A percentile compares a stretch with the other conserved stretches of the same genome.
These are phyloP conservation scores for Melanotaenia trifasciata DNA, from an alignment of 2,797 vertebrate species.

Conservation along the genomic window DNA sequence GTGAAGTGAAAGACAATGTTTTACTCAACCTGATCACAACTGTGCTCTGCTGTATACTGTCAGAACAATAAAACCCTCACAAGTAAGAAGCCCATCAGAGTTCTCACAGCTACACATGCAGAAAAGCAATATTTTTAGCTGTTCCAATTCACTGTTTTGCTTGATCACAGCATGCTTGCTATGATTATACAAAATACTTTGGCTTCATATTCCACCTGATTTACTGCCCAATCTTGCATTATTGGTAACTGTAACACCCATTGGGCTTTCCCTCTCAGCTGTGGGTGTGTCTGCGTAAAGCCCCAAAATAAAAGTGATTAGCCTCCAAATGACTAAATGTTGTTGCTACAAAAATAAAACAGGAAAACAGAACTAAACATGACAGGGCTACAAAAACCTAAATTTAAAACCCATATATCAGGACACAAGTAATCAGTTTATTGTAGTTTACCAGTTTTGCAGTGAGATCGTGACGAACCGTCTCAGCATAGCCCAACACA, in stretches of 20 bases:
- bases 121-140: background rate
- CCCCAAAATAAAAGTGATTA: background rate
- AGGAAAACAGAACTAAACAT: too few species aligned
- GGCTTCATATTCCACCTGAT: background rate
- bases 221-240: background rate
- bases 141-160: background rate
- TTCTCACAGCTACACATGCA: background rate
- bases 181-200: background rate
- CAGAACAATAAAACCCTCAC: background rate
- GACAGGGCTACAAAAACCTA: too few species aligned
- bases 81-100: background rate
- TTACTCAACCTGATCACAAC: constrained; percentile 1
- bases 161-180: background rate
- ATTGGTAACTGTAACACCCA: background rate
- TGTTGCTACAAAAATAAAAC: background rate
- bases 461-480: background rate
- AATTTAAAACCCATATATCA: too few species aligned
- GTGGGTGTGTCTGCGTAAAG: background rate
- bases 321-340: background rate
- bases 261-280: background rate
- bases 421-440: background rate
- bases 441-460: background rate
- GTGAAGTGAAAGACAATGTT: constrained; percentile 1
- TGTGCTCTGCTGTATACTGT: background rate
- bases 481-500: background rate